Conservation (phyloP, 1,140 invertebrate species). For the Vollenhovia emeryi region DNA sequence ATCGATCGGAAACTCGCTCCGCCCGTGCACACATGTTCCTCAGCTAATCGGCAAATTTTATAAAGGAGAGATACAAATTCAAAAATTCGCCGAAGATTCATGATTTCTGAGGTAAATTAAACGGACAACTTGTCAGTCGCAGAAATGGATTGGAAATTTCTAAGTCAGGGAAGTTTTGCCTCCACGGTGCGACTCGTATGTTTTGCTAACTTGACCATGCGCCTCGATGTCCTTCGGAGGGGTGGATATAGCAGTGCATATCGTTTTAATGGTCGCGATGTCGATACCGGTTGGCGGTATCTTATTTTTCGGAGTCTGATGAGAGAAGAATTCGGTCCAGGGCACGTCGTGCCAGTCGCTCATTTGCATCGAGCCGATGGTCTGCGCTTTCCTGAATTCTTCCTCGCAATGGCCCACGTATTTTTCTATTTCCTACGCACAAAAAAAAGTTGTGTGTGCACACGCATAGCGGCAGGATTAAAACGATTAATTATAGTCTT, state of each 20-base stretch:
- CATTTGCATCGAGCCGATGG: conserved; percentile 88
- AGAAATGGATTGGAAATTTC: background rate
- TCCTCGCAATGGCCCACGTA: conserved; percentile 87
- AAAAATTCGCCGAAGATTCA: background rate
- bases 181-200: background rate
- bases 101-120: background rate
- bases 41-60: background rate
- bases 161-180: background rate
- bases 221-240: conserved; percentile 88
- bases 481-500: background rate
- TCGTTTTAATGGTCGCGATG: conserved; percentile 60
- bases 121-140: background rate
- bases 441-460: conserved; percentile 83
- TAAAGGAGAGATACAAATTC: background rate
- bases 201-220: conserved; percentile 65
- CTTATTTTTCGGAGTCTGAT: conserved; percentile 86
- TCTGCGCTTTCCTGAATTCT: conserved; percentile 91
- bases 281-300: conserved; percentile 75
- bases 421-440: conserved; percentile 79
- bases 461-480: background rate
- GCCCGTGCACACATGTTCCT: background rate
- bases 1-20: background rate
- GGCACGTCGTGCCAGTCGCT: conserved; percentile 95
- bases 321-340: conserved; percentile 90
- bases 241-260: conserved; percentile 88